Evolutionary conservation across 1,140 invertebrate genomes (phyloP), one percentile per base, ranked within the genome.

Genomic region (Cherax quadricarinatus): DNA sequence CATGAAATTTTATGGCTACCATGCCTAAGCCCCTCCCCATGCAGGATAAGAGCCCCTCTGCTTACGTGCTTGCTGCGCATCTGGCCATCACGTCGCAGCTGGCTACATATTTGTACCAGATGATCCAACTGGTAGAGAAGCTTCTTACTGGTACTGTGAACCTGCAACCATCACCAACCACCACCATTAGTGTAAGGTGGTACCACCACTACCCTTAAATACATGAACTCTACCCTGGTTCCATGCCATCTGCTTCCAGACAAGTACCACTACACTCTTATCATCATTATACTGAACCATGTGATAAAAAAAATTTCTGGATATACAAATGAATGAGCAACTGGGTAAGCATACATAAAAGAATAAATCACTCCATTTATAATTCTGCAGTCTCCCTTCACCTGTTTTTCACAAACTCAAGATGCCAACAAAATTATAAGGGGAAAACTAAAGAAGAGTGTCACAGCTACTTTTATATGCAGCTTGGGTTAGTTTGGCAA

Each of bases 81-180:
- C 93, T 96, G 95, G 94, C 96, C 94, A 95, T 96, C 96, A 95
- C 96, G 96, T 95, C 96, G 96, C 70, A 98, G 97, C 95, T 98
- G 98, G 96, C 98, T 98, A 96, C 98, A 99, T 94, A 98, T 97
- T 97, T 99, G 98, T 94, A 99, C 98, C 95, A 99, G 96, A 95
- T 98, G 98, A 96, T 99, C 98, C 95, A 99, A 96, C 95, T 99
- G 98, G 95, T 99, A 99, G 94, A 99, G 97, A 94, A 99, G 96
- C 96, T 99, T 99, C 96, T 99, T 99, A 96, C 98, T 98, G 94
- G 98, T 99, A 95, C 98, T 98, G 96, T 99, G 98, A 94, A 99
- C 98, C 97, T 98, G 95, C 86, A 93, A 93, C 94, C 83, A 85
- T 87, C 66, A 92, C 91, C 78, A 78, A 81, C 84, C 80, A 78